Evolutionary conservation across 2,888 invertebrate genomes (phyloP).

Genomic region (Pocota personata): DNA sequence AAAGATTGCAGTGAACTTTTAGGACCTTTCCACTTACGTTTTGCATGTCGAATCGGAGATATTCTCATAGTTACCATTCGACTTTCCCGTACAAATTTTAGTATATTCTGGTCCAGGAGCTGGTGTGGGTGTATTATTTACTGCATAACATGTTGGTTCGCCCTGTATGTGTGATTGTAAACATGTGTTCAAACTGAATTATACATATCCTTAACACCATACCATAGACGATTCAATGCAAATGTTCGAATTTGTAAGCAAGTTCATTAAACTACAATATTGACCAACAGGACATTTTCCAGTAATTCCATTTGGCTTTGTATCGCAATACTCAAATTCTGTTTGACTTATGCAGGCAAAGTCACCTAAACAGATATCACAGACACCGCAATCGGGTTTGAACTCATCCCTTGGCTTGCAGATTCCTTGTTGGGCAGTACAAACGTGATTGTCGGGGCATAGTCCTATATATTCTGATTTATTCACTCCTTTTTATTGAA

Average conservation of each 20-base stretch:
- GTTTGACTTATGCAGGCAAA: conserved; percentile 12
- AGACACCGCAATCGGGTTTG: neutral
- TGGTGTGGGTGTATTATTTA: neutral
- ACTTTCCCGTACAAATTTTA: neutral
- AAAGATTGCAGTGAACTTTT: neutral
- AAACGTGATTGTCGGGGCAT: conserved; percentile 4
- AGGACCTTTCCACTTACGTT: neutral
- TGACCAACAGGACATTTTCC: conserved; percentile 10
- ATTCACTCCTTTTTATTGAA: neutral
- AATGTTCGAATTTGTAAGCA: neutral
- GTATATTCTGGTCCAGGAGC: neutral
- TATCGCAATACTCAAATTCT: conserved; percentile 8
- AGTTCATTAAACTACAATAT: conserved; percentile 2
- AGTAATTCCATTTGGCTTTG: neutral
- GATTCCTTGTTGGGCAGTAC: neutral
- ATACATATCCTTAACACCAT: neutral
- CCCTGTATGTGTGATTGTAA: neutral
- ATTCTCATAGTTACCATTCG: neutral
- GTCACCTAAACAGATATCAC: neutral
- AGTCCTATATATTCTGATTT: neutral
- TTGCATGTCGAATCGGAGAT: conserved; percentile 2
- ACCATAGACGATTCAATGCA: neutral
- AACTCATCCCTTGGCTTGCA: neutral
- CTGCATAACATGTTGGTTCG: conserved; percentile 18
- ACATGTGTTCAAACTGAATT: neutral